Base-by-base conservation (phyloP, 2,797 vertebrate genomes). In the Triplophysa yarkandensis region DNA sequence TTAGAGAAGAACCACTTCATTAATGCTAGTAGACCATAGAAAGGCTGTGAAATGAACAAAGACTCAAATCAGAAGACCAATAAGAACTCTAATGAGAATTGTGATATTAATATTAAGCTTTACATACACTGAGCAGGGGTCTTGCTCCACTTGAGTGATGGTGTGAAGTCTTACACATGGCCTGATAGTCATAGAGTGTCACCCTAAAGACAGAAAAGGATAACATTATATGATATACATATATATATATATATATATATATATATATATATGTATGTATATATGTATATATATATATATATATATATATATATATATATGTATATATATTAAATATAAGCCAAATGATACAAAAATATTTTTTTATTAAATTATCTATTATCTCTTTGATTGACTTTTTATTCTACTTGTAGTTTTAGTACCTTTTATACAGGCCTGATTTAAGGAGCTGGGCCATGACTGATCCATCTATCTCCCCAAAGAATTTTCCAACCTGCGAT, bases 161-260 rank as follows among this genome's bases (percentile, higher is more conserved):
- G 64, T 92, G 90, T 0, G 77, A 81, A 55, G 76, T 87, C 82
- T 91, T 96, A 81, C 97, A 99, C 97, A 99, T 98, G 0, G 95
- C 97, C 88, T 99, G 97, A 82, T 98, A 97, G 80, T 99, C 97
- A 0, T 94, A 97, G 89, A 98, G 85, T 4, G 93, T 94, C 79
- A 98, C 93, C 78, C 97, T 99, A 89, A 69, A 41, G 4, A 74
- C 14, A 58, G 32, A 28, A 70, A 13, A n/a, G n/a, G n/a, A 21
- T 14, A 36, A 41, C 9, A 9, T 8, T 39, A 39, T 14, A 39
- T 11, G 11, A 36, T 5, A 36, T 36, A 11, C 11, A 36, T 36
- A 4, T n/a, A n/a, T n/a, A 36, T 5, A 36, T 36, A 36, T 36
- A 32, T 5, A 7, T 32, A 5, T 1, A 5, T 34, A 17, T 16